phyloP scores from a whole-genome alignment of 2,113 vertebrate genomes.

The Hystrix brachyura region DNA sequence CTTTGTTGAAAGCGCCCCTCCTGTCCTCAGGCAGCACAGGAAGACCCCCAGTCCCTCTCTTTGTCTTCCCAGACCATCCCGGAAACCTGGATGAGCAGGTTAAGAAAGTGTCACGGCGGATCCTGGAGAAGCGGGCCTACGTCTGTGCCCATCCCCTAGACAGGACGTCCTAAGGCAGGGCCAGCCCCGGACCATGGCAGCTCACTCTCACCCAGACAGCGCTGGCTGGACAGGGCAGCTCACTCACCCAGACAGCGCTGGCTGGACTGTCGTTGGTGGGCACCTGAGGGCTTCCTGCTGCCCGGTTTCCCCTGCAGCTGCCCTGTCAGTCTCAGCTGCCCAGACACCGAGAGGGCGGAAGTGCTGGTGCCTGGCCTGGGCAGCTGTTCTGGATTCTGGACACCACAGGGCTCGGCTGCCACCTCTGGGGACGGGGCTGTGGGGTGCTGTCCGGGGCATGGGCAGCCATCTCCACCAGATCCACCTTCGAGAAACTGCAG shows the following conservation, averaged over 20 bases:
- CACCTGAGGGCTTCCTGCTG: not conserved
- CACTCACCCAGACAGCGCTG: not conserved
- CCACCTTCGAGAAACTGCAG: not conserved
- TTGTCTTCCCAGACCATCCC: slow-evolving; percentile 88
- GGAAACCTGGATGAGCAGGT: slow-evolving; percentile 94
- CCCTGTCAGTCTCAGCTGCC: not conserved
- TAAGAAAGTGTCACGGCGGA: slow-evolving; percentile 93
- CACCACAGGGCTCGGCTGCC: not conserved
- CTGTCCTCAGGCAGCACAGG: not conserved
- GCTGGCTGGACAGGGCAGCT: not conserved
- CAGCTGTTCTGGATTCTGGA: not conserved
- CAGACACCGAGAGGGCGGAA: not conserved
- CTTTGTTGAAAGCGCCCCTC: not conserved
- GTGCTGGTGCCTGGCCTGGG: not conserved
- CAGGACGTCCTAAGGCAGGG: slow-evolving; percentile 88
- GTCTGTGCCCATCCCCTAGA: slow-evolving; percentile 94
- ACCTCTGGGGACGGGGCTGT: not conserved
- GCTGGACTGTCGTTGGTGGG: not conserved
- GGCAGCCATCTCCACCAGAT: not conserved
- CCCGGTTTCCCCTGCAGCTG: not conserved
- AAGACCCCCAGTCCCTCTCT: not conserved
- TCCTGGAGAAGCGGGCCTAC: slow-evolving; percentile 93
- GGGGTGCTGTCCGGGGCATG: not conserved
- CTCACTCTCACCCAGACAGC: not conserved
- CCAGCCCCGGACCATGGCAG: not conserved